phyloP scores from a whole-genome alignment of 2,113 vertebrate species.

The Serinus canaria region DNA sequence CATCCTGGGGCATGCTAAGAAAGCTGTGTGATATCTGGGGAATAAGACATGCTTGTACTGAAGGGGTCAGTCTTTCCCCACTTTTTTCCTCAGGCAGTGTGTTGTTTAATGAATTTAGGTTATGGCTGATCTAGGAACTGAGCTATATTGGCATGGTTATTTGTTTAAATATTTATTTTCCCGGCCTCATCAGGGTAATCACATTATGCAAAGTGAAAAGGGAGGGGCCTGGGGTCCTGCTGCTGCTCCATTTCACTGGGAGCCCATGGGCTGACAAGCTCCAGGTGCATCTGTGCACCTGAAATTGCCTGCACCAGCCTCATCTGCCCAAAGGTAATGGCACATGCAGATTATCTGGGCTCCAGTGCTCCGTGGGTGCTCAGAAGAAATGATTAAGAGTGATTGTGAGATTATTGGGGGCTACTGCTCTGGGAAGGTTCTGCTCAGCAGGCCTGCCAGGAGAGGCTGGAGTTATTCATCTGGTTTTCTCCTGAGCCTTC shows the following conservation, averaged over 20 bases:
- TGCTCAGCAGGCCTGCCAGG: neutral
- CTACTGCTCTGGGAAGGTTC: neutral
- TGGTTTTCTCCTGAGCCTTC: neutral
- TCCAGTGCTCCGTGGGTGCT: neutral
- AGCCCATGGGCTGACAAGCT: neutral
- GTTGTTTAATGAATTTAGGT: neutral
- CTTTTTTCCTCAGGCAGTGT: neutral
- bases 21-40: neutral
- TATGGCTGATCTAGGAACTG: neutral
- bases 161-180: slow-evolving; percentile 28
- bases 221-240: neutral
- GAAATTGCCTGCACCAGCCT: neutral
- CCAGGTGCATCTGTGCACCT: neutral
- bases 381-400: neutral
- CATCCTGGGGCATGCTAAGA: neutral
- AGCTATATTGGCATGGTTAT: neutral
- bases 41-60: neutral
- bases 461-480: neutral
- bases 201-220: neutral
- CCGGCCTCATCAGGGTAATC: neutral
- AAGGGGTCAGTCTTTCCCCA: slow-evolving; percentile 45
- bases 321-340: neutral
- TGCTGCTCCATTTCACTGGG: neutral
- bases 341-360: neutral
- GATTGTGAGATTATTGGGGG: neutral